These are phyloP conservation scores for Carassius carassius DNA, from an alignment of 2,113 vertebrate genomes.

Conservation along the genomic window DNA sequence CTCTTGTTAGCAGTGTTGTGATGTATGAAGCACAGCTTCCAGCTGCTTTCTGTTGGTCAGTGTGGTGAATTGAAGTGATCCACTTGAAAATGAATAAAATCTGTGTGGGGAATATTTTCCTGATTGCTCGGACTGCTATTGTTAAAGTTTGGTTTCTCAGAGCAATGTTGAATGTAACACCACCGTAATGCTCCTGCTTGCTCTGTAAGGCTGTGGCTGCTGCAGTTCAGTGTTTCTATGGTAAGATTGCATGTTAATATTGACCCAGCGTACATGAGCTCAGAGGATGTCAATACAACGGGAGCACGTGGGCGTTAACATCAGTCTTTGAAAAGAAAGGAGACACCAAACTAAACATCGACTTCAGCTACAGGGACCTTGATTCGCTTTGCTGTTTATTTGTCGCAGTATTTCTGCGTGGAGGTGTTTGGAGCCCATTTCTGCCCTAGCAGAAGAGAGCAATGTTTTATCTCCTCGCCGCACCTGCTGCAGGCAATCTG, in stretches of 20 bases:
- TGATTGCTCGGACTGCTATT: too few relatives aligned
- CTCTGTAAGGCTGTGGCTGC: neutral
- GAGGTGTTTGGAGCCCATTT: neutral
- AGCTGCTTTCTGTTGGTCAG: too few relatives aligned
- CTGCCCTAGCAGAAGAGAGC: constrained; percentile 52
- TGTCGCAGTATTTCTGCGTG: neutral
- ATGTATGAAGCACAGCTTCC: too few relatives aligned
- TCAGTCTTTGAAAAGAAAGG: constrained; percentile 65
- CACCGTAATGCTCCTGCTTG: too few relatives aligned
- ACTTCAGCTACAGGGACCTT: neutral
- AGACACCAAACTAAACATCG: constrained; percentile 65
- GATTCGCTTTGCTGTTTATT: neutral
- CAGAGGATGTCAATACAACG: neutral
- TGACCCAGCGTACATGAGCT: neutral
- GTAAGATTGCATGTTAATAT: neutral
- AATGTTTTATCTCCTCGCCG: constrained; percentile 88
- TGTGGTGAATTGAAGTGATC: too few relatives aligned
- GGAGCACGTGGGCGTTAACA: constrained; percentile 64
- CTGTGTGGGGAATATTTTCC: too few relatives aligned
- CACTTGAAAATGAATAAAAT: too few relatives aligned
- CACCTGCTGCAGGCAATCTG: constrained; percentile 96
- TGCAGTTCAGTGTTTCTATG: neutral
- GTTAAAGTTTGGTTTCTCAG: too few relatives aligned
- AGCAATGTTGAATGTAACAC: neutral
- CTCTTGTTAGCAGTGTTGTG: too few relatives aligned